Evolutionary conservation across 2,888 invertebrate genomes (phyloP), one percentile per base, ranked within the genome.

Genomic region (Morpho achilles): DNA sequence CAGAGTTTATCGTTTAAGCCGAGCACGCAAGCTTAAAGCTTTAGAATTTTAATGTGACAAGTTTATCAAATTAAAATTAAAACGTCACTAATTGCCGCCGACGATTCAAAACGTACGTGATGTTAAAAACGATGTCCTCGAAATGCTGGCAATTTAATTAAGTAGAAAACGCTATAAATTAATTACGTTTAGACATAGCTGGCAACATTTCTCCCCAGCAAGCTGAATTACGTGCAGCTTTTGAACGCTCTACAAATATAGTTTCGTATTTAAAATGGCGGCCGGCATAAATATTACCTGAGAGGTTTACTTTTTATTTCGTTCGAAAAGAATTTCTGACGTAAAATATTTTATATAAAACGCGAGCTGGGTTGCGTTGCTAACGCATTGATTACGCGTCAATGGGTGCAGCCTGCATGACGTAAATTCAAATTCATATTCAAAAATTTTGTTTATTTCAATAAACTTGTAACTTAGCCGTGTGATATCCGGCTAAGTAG

Each of bases 81-180:
- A 46, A 22, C 46, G 9, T 53, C 53, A 45, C 46, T 53, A 53
- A 53, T 46, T 53, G 46, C 45, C 46, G 46, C 4, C 40, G 46
- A 7, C 40, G 46, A 53, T 53, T 53, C 40, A 47, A 53, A 53
- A 47, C 40, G 53, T 41, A 53, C 53, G 53, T 53, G 53, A 40
- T 53, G 45, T 53, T 46, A 53, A 47, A 47, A 53, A 45, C 46
- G 46, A 45, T 9, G 7, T 16, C 46, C 40, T 53, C 46, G 46
- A 53, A 53, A 53, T 22, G 45, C 40, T 40, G 40, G 53, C 53
- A 53, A 53, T 53, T 53, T 52, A 45, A 52, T 52, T 44, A 52
- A 52, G 53, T 47, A 46, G 53, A 53, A 53, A 32, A 47, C 22
- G 16, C 41, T 53, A 47, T 53, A 53, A 53, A 53, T 53, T 53